Percentiles rank a stretch among this genome's conserved stretches.
Evolutionary conservation across 2,113 vertebrate species (phyloP).

Genomic region (human): DNA sequence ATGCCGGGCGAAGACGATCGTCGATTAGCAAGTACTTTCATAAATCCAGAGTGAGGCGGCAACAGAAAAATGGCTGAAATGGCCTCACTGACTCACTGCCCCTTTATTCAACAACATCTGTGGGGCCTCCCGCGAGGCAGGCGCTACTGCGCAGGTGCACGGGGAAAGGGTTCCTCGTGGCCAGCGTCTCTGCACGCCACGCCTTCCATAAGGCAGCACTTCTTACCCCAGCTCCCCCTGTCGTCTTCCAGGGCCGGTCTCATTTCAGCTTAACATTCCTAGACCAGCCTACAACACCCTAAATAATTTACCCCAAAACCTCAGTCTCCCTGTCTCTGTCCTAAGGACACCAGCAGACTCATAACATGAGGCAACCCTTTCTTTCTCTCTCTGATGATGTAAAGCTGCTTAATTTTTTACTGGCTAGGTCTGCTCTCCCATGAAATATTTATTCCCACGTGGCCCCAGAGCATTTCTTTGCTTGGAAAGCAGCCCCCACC

Average conservation of each 20-base stretch:
- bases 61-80: too few species aligned
- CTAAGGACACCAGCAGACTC: background rate
- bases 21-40: too few species aligned
- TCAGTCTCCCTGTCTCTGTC: background rate
- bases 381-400: background rate
- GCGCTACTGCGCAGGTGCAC: too few species aligned
- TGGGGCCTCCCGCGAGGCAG: too few species aligned
- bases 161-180: too few species aligned
- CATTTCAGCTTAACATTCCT: rapidly evolving
- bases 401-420: background rate
- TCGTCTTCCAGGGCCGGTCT: background rate
- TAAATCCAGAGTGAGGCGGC: too few species aligned
- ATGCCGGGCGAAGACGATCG: too few species aligned
- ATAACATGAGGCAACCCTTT: background rate
- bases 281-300: background rate
- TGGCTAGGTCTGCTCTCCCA: background rate
- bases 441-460: background rate
- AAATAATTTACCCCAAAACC: background rate
- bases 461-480: background rate
- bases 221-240: too few species aligned
- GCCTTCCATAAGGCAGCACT: rapidly evolving
- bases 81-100: too few species aligned
- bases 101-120: too few species aligned
- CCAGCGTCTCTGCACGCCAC: too few species aligned
- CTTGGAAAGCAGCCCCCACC: background rate